Evolutionary conservation across 2,797 vertebrate genomes (phyloP).

Genomic region (Acestrorhynchus altus): DNA sequence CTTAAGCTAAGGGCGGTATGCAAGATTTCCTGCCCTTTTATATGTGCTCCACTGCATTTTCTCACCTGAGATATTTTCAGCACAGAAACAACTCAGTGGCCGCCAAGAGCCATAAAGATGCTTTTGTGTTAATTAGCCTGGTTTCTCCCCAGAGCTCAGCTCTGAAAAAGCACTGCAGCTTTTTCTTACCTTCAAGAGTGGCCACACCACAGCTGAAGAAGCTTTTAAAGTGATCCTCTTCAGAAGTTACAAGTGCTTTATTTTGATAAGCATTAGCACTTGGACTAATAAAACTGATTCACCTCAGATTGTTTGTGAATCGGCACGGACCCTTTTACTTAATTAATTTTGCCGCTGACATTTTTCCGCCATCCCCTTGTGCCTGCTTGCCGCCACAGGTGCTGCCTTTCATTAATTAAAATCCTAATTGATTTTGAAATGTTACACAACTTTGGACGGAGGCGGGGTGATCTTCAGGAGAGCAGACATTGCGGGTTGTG

Average conservation of each 20-base stretch:
- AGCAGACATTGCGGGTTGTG: constrained; percentile 41
- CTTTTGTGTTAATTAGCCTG: constrained; percentile 58
- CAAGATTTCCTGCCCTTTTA: background rate
- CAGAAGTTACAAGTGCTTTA: background rate
- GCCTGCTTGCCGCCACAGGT: constrained; percentile 71
- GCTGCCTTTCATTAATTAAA: constrained; percentile 76
- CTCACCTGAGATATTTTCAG: constrained; percentile 2
- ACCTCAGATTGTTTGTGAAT: constrained; percentile 69
- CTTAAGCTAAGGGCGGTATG: background rate
- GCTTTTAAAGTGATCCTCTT: background rate
- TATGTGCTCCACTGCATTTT: background rate
- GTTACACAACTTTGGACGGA: constrained; percentile 67
- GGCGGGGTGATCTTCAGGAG: constrained; percentile 41
- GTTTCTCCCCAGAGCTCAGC: background rate
- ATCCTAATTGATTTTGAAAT: constrained; percentile 79
- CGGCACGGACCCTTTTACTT: constrained; percentile 73
- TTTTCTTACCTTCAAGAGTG: no score
- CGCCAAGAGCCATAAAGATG: constrained; percentile 53
- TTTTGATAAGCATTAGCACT: constrained; percentile 66
- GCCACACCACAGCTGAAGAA: background rate
- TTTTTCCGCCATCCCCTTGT: constrained; percentile 75
- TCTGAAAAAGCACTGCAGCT: background rate
- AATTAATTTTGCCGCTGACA: constrained; percentile 76
- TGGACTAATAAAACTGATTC: constrained; percentile 42
- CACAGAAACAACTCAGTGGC: background rate